Conservation (phyloP, 2,113 vertebrate genomes). For the Scalopus aquaticus region DNA sequence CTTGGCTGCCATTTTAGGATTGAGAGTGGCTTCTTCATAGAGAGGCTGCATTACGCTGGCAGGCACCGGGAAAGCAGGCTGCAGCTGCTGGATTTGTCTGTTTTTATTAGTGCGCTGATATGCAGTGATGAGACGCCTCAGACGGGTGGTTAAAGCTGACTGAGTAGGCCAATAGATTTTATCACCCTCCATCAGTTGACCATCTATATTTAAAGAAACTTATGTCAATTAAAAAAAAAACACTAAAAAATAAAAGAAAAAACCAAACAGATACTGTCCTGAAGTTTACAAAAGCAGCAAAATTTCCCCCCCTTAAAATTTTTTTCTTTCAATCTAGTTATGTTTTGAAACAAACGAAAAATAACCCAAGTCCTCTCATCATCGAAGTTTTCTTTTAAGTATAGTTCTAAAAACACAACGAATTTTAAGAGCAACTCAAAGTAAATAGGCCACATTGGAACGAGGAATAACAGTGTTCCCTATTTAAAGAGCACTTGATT, state of each 20-base stretch:
- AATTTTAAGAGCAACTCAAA: slow-evolving; percentile 17
- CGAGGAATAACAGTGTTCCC: not conserved
- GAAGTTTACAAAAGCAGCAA: slow-evolving; percentile 10
- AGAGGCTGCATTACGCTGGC: slow-evolving; percentile 89
- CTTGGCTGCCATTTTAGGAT: slow-evolving; percentile 98
- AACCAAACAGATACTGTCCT: not conserved
- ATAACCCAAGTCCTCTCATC: not conserved
- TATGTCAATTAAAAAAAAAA: slow-evolving; percentile 8
- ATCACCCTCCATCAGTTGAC: slow-evolving; percentile 88
- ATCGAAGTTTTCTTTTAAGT: slow-evolving; percentile 4
- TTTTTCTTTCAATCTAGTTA: not conserved
- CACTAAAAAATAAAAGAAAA: not conserved
- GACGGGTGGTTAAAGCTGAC: slow-evolving; percentile 94
- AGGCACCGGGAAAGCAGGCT: slow-evolving; percentile 88
- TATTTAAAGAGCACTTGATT: not conserved
- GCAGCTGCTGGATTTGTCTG: slow-evolving; percentile 94
- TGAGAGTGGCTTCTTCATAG: slow-evolving; percentile 90
- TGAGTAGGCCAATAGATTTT: slow-evolving; percentile 95
- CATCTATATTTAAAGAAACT: slow-evolving; percentile 84
- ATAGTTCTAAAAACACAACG: not conserved
- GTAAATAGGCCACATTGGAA: not conserved
- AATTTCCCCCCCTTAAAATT: not conserved
- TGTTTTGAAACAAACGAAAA: not conserved
- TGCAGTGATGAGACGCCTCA: slow-evolving; percentile 96
- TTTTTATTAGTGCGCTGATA: slow-evolving; percentile 97